Evolutionary conservation across 2,797 vertebrate genomes (phyloP).

Genomic region (Darevskia nairensis): DNA sequence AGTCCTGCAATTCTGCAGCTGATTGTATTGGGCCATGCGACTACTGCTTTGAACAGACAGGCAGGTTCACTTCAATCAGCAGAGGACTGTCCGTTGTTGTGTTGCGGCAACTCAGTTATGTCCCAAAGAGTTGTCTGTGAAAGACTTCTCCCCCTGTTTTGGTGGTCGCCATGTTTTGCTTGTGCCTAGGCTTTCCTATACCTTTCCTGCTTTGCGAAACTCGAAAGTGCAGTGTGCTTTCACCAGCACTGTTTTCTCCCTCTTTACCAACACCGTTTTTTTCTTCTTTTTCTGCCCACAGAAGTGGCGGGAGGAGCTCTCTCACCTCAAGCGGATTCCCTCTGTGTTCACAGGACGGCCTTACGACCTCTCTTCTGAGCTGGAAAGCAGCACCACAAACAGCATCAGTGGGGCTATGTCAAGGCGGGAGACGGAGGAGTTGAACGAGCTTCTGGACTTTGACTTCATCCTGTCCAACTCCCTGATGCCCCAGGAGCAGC

Average conservation of each 20-base stretch:
- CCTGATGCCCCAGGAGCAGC: conserved; percentile 87
- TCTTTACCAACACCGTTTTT: neutral
- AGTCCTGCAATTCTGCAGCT: neutral
- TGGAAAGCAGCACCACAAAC: conserved; percentile 43
- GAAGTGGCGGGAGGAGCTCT: conserved; percentile 96
- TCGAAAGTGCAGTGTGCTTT: neutral
- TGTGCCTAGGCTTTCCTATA: neutral
- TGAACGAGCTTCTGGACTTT: conserved; percentile 92
- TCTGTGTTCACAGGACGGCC: conserved; percentile 81
- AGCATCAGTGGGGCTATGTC: conserved; percentile 76
- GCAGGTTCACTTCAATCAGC: neutral
- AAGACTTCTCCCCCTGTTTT: neutral
- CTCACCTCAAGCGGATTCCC: conserved; percentile 87
- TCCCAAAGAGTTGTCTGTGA: neutral
- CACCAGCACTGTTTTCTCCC: too few species aligned
- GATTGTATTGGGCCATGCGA: neutral
- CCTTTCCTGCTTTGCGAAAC: neutral
- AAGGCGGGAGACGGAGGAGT: conserved; percentile 89
- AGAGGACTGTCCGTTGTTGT: neutral
- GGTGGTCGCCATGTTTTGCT: neutral
- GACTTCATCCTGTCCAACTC: conserved; percentile 98
- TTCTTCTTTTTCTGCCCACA: conserved; percentile 61
- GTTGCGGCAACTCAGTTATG: neutral
- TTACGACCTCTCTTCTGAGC: conserved; percentile 69
- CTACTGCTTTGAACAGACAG: neutral